These are phyloP conservation scores for Paramormyrops hopkinsi DNA, from an alignment of 2,797 vertebrate species.

Conservation along the genomic window DNA sequence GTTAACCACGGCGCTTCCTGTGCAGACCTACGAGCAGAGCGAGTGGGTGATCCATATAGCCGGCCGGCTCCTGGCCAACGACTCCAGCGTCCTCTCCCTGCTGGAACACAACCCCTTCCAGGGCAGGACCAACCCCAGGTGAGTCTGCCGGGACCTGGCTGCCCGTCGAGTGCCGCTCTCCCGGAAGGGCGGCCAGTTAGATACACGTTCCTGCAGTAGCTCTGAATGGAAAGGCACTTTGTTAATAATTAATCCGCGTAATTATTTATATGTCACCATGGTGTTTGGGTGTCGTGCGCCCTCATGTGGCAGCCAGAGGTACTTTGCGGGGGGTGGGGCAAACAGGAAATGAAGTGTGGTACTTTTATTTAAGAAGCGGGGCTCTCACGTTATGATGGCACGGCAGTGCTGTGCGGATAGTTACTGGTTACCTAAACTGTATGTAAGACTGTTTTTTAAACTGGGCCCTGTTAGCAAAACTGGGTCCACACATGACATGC, in stretches of 20 bases:
- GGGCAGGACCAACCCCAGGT: constrained; percentile 70
- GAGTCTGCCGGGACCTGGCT: constrained; percentile 26
- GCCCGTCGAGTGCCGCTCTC: background rate
- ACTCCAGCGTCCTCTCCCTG: constrained; percentile 69
- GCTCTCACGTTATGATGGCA: background rate
- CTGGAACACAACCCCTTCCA: constrained; percentile 76
- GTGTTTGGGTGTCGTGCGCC: background rate
- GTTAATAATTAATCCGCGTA: background rate
- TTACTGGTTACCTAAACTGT: background rate
- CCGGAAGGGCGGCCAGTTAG: background rate
- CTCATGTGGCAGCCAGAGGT: background rate
- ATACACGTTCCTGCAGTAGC: background rate
- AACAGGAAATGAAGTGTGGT: background rate
- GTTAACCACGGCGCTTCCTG: background rate
- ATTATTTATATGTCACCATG: background rate
- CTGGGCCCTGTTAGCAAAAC: background rate
- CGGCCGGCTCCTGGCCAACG: constrained; percentile 79
- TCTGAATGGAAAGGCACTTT: background rate
- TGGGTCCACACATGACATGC: background rate
- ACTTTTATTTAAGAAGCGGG: background rate
- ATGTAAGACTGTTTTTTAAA: background rate
- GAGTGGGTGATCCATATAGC: constrained; percentile 93
- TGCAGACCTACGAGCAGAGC: constrained; percentile 89
- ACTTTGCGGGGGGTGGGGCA: background rate
- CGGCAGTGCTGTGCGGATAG: background rate